Evolutionary conservation across 2,113 vertebrate genomes (phyloP).

Genomic region (Isurus oxyrinchus): DNA sequence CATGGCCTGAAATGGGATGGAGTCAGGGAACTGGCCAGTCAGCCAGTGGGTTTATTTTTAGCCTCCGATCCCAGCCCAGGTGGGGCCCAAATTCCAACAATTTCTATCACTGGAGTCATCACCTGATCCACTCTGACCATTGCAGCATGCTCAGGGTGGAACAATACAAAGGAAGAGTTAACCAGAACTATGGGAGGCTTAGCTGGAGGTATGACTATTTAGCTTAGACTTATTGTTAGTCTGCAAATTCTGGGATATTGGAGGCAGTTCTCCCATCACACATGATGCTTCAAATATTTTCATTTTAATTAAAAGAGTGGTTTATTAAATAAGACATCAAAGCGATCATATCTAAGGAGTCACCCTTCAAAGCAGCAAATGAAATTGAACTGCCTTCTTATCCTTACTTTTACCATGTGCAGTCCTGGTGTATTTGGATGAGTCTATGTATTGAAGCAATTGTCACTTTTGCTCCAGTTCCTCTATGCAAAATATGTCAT

Average conservation of each 20-base stretch:
- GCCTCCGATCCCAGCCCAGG: too few species aligned
- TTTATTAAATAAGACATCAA: neutral
- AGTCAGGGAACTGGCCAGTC: too few species aligned
- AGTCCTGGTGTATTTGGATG: neutral
- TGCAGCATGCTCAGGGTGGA: neutral
- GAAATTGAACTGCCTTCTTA: neutral
- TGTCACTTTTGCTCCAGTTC: neutral
- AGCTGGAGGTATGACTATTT: neutral
- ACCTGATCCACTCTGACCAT: neutral
- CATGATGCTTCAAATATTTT: neutral
- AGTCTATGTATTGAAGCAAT: neutral
- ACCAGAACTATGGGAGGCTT: neutral
- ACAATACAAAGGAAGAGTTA: neutral
- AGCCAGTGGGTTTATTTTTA: too few species aligned
- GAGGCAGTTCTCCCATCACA: neutral
- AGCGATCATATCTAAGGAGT: neutral
- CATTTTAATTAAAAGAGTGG: neutral
- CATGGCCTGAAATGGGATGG: too few species aligned
- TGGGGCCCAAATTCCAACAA: too few species aligned
- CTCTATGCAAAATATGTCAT: neutral
- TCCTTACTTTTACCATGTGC: neutral
- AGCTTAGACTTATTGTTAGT: neutral
- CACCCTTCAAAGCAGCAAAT: neutral
- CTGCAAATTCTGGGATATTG: neutral
- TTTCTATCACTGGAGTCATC: neutral